Evolutionary conservation across 2,797 vertebrate species (phyloP).

Genomic region (Amazonetta brasiliensis): DNA sequence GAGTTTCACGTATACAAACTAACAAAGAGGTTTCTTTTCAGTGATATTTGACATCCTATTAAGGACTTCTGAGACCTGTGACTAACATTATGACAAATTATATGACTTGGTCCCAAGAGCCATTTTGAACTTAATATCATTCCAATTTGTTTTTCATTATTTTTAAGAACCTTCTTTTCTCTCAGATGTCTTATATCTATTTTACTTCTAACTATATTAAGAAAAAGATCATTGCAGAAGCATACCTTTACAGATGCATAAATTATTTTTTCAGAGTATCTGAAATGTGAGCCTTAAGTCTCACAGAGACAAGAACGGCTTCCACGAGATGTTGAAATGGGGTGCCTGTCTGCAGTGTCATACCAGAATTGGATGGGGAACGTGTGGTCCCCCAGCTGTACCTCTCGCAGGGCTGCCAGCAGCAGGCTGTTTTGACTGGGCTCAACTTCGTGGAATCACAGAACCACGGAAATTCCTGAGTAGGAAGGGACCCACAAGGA

Average conservation of each 20-base stretch:
- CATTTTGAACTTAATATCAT: slow-evolving; percentile 38
- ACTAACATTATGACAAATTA: slow-evolving; percentile 22
- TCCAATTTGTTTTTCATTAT: slow-evolving; percentile 43
- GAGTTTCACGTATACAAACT: background rate
- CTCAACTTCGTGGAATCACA: fast-evolving
- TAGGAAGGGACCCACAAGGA: too few relatives aligned
- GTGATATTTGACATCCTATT: slow-evolving; percentile 1
- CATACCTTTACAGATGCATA: background rate
- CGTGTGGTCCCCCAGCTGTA: background rate
- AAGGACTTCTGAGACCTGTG: slow-evolving; percentile 9
- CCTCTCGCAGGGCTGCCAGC: background rate
- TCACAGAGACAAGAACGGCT: background rate
- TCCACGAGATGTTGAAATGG: background rate
- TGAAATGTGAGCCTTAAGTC: background rate
- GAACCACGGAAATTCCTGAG: too few relatives aligned
- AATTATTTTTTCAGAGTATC: background rate
- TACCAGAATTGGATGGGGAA: background rate
- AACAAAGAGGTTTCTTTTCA: background rate
- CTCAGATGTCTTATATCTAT: background rate
- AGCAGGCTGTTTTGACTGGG: background rate
- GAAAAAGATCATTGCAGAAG: slow-evolving; percentile 15
- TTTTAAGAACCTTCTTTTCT: background rate
- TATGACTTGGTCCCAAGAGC: slow-evolving; percentile 21
- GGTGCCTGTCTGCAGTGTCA: fast-evolving
- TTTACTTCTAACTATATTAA: slow-evolving; percentile 29